A percentile compares a stretch with the other conserved stretches of the same genome.
Conservation (phyloP, 2,797 vertebrate genomes). For the Pogoniulus pusillus region DNA sequence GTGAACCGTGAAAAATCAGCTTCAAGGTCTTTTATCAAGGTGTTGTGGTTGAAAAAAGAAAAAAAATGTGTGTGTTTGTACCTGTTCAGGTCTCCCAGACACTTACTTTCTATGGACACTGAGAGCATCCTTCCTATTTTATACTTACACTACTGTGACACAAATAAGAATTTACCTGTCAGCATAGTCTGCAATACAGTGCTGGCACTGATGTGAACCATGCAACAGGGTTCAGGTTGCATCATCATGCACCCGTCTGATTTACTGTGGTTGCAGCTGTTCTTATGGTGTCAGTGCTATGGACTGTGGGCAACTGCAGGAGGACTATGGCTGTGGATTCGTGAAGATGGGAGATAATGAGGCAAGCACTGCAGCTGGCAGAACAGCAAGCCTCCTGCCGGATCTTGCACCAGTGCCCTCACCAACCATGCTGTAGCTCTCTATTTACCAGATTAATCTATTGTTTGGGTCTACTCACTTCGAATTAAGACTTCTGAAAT, state of each 20-base stretch:
- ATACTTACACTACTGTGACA: neutral
- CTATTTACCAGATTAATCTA: rapidly evolving
- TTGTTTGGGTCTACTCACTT: neutral
- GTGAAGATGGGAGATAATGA: neutral
- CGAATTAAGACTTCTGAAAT: neutral
- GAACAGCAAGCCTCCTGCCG: neutral
- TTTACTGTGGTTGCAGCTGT: neutral
- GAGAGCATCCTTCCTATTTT: neutral
- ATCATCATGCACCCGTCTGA: neutral
- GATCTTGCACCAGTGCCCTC: neutral
- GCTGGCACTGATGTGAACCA: neutral
- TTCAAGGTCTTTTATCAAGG: neutral
- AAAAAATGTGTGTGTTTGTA: neutral
- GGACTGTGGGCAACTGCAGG: rapidly evolving
- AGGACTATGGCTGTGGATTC: neutral
- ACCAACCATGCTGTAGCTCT: neutral
- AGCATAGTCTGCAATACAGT: neutral
- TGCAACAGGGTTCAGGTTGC: rapidly evolving
- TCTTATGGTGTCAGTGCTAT: neutral
- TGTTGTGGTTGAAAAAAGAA: neutral
- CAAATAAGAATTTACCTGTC: neutral
- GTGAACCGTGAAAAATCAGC: neutral
- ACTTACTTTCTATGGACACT: neutral
- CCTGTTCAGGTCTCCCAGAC: neutral
- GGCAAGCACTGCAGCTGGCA: neutral